Conservation (phyloP, 2,888 invertebrate genomes). For the Nowickia ferox region DNA sequence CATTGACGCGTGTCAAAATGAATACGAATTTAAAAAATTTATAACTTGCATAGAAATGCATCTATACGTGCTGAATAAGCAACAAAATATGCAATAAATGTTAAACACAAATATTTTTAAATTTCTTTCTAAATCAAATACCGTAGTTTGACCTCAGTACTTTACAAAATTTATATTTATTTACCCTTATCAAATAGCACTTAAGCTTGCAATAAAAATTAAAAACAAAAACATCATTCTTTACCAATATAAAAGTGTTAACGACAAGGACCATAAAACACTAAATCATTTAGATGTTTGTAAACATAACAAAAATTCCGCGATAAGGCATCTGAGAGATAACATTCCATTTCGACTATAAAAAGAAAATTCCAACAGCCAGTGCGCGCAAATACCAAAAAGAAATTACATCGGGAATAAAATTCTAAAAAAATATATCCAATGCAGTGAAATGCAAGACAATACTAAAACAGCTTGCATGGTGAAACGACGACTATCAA, state of each 20-base stretch:
- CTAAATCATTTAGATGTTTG: constrained; percentile 61
- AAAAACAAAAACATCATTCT: neutral
- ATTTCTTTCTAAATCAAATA: no score
- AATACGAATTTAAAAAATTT: no score
- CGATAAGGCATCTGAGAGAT: constrained; percentile 57
- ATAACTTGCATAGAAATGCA: no score
- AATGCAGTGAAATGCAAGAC: constrained; percentile 68
- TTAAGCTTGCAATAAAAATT: neutral
- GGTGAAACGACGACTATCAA: constrained; percentile 25
- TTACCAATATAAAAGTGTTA: constrained; percentile 40
- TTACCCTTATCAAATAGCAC: neutral
- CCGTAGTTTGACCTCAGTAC: no score
- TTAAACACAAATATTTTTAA: no score
- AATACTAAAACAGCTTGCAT: constrained; percentile 60
- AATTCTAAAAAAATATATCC: constrained; percentile 37
- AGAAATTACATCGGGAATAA: constrained; percentile 26
- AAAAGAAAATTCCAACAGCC: neutral
- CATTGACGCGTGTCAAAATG: no score
- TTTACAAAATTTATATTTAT: no score
- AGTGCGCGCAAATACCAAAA: constrained; percentile 38
- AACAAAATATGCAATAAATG: no score
- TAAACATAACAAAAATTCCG: constrained; percentile 47
- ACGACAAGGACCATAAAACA: constrained; percentile 42
- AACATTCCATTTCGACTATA: constrained; percentile 45
- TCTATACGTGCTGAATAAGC: no score